These are phyloP conservation scores for Camelus dromedarius DNA, from an alignment of 2,113 vertebrate species.

Conservation along the genomic window DNA sequence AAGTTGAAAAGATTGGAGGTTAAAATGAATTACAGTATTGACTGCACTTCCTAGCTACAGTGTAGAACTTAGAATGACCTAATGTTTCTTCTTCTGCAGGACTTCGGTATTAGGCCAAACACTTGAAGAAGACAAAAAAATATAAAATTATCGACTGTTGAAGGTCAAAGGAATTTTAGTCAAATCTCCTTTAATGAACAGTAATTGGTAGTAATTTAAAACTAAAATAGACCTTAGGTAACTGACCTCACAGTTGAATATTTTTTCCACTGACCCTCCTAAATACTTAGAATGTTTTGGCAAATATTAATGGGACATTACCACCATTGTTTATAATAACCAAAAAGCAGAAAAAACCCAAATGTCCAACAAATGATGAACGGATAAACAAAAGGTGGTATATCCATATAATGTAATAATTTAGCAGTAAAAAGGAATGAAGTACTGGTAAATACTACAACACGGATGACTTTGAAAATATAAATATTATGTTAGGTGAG, in stretches of 20 bases:
- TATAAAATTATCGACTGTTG: neutral
- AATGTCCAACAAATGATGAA: neutral
- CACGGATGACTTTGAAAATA: neutral
- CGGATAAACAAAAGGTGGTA: neutral
- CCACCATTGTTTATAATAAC: neutral
- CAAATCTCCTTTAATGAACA: neutral
- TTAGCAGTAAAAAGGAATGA: neutral
- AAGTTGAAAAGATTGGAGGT: neutral
- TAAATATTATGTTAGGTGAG: neutral
- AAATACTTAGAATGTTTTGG: conserved; percentile 25
- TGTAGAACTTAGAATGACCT: neutral
- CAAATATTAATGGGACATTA: neutral
- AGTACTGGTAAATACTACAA: neutral
- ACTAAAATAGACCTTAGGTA: neutral
- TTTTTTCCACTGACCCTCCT: neutral
- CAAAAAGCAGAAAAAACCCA: neutral
- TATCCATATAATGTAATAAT: neutral
- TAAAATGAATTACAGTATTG: neutral
- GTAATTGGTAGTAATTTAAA: neutral
- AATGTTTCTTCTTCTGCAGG: conserved; percentile 15
- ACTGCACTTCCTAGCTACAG: neutral
- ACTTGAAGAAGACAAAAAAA: neutral
- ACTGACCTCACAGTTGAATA: neutral
- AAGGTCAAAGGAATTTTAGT: neutral
- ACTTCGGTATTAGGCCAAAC: neutral